A percentile compares a stretch with the other conserved stretches of the same genome.
These are phyloP conservation scores for Drosophila trapezifrons DNA, from an alignment of 1,140 invertebrate species.

Conservation along the genomic window DNA sequence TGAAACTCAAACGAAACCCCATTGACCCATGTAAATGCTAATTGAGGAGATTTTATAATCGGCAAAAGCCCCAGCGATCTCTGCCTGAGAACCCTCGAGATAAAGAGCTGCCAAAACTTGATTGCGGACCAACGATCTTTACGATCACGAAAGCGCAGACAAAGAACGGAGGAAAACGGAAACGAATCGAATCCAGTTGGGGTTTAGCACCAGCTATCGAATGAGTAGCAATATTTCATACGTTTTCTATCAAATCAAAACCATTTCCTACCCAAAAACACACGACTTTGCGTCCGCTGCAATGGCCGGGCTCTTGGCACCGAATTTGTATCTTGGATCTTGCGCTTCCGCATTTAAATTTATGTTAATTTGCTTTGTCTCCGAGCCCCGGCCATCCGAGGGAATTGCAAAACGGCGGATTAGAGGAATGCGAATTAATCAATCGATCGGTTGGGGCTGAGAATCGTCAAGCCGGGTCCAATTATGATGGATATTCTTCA, in stretches of 20 bases:
- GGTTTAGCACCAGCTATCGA: constrained; percentile 35
- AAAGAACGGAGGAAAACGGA: constrained; percentile 59
- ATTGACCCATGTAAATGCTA: constrained; percentile 30
- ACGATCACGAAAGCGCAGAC: constrained; percentile 36
- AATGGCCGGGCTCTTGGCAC: constrained; percentile 27
- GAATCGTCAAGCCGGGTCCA: constrained; percentile 29
- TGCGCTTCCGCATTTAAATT: constrained; percentile 68
- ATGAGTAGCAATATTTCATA: constrained; percentile 40
- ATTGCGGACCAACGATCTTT: constrained; percentile 7
- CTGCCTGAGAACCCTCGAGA: constrained; percentile 7
- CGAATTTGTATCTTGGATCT: constrained; percentile 43
- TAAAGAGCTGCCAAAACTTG: constrained; percentile 23
- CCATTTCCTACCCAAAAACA: constrained; percentile 53
- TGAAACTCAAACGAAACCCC: not conserved
- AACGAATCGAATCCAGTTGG: constrained; percentile 36
- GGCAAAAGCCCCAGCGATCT: not conserved
- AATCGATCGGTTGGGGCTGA: constrained; percentile 26
- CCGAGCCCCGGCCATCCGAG: constrained; percentile 7
- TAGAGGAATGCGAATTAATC: constrained; percentile 43
- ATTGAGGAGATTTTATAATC: constrained; percentile 22
- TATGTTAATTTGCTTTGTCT: constrained; percentile 63
- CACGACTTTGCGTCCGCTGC: constrained; percentile 22
- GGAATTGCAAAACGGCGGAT: constrained; percentile 46
- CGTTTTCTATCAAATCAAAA: constrained; percentile 46
- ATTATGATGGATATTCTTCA: constrained; percentile 45